Conservation (phyloP, 2,888 invertebrate genomes). For the Drosophila rellima region DNA sequence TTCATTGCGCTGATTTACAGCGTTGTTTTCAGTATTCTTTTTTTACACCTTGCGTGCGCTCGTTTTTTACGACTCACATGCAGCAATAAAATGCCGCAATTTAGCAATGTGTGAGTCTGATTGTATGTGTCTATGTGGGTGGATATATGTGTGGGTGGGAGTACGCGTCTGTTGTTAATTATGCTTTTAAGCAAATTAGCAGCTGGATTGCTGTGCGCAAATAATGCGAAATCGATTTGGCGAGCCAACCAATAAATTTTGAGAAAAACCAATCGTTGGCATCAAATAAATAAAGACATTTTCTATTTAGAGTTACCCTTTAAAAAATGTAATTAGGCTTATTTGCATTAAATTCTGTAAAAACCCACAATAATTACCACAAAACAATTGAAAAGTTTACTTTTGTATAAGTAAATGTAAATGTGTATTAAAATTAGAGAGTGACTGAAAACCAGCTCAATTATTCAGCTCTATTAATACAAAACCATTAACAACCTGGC, state of each 20-base stretch:
- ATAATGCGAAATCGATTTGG: constrained; percentile 72
- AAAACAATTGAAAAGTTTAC: too few species aligned
- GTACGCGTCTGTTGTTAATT: constrained; percentile 65
- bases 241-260: constrained; percentile 64
- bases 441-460: too few species aligned
- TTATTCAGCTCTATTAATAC: too few species aligned
- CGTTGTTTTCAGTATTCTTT: constrained; percentile 40
- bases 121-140: constrained; percentile 5
- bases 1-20: constrained; percentile 70
- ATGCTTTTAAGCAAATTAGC: constrained; percentile 81
- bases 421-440: too few species aligned
- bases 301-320: not conserved
- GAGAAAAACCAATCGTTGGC: constrained; percentile 29
- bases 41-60: constrained; percentile 56
- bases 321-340: not conserved
- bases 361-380: too few species aligned
- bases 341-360: not conserved
- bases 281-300: constrained; percentile 39
- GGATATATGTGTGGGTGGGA: constrained; percentile 11
- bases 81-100: constrained; percentile 56
- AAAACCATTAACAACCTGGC: too few species aligned
- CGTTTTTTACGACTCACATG: constrained; percentile 73
- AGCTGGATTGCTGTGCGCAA: constrained; percentile 59
- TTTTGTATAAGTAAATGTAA: too few species aligned
- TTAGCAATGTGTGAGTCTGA: constrained; percentile 7